Base-by-base conservation (phyloP, 1,140 invertebrate genomes). In the Lepidurus couesii region DNA sequence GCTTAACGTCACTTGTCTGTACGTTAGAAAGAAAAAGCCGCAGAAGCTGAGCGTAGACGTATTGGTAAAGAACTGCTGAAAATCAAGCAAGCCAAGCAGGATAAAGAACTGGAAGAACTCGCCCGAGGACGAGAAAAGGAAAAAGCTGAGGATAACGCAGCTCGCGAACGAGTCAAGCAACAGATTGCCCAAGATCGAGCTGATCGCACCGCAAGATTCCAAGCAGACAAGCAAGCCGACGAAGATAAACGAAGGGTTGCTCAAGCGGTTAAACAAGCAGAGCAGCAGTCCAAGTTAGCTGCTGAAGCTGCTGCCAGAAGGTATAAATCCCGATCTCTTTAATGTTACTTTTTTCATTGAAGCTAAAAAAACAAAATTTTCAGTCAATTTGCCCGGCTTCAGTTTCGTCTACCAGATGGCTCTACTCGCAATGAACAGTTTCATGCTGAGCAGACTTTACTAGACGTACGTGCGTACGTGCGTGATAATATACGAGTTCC, bases 391-490 rank as follows among this genome's bases (percentile, higher is more conserved):
- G 84, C 93, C 0, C 88, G 92, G 77, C 88, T 97, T 73, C 94
- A 96, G 86, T 95, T 97, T 82, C 90, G 92, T 81, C 82, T 95
- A 75, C 91, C 94, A 0, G 91, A 93, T 84, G 94, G 94, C 11
- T 88, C 88, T 1, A 88, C 89, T 11, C 87, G 90, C 78, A 88
- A 88, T 9, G 89, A 90, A 21, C 87, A 89, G 80, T 92, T 93
- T 84, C 85, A 87, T 26, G 86, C 89, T 5, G 84, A 86, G 53
- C 86, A 86, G 8, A 88, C 88, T 1, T 82, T 93, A 2, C 84
- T 83, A 1, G 84, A 86, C 73, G 87, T 92, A 21, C 85, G 88
- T 65, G 80, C 85, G 24, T 91, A 90, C 81, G 87, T 92, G 10
- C 82, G 85, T 9, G 83, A 89, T 65, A 88, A 90, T 75, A 83